Percentiles rank a stretch among this genome's conserved stretches.
Evolutionary conservation across 2,113 vertebrate species (phyloP).

Genomic region (Nycticorax nycticorax): DNA sequence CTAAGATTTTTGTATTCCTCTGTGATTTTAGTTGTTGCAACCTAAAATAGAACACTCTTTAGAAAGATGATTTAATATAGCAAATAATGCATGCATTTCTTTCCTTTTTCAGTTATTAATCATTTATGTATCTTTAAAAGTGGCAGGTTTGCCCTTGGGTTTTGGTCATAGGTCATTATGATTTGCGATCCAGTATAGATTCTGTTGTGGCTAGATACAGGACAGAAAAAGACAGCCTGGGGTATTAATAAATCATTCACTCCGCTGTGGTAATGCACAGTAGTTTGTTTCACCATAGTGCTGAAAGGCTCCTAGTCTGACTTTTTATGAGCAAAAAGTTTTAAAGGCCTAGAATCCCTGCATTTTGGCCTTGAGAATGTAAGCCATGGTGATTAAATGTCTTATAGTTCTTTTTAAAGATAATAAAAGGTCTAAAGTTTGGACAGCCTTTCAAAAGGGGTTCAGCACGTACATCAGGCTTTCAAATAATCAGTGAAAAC

Average conservation of each 20-base stretch:
- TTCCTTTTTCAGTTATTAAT: not conserved
- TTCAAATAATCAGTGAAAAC: not conserved
- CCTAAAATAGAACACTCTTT: not conserved
- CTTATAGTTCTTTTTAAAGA: not conserved
- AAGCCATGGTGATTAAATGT: not conserved
- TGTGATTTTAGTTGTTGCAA: not conserved
- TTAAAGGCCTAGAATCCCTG: not conserved
- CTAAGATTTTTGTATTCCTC: not conserved
- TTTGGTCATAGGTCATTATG: slow-evolving; percentile 6
- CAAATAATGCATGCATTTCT: not conserved
- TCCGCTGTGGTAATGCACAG: not conserved
- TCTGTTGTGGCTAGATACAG: not conserved
- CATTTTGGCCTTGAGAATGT: not conserved
- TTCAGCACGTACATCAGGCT: not conserved
- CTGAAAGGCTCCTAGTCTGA: not conserved
- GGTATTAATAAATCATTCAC: slow-evolving; percentile 34
- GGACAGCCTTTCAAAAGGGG: not conserved
- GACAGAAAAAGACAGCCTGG: not conserved
- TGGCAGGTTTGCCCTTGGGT: not conserved
- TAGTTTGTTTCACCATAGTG: not conserved
- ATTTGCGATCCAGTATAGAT: not conserved
- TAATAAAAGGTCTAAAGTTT: not conserved
- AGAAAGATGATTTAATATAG: not conserved
- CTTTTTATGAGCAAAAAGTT: not conserved
- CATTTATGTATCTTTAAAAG: not conserved